Conservation (phyloP, 64 coral and sea anemone genomes). For the Porites lutea region DNA sequence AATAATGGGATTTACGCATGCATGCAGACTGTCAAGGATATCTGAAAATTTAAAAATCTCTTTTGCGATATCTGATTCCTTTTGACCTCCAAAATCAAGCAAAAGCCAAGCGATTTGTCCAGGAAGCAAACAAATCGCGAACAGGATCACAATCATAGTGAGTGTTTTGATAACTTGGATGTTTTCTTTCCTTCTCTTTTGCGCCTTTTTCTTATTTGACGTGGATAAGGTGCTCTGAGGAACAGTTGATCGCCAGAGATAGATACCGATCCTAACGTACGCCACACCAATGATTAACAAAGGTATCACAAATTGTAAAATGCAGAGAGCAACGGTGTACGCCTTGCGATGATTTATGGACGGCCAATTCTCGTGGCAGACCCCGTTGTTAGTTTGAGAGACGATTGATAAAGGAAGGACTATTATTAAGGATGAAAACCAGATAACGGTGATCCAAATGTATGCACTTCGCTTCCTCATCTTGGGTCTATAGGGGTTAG, state of each 20-base stretch:
- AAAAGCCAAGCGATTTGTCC: slow-evolving; percentile 71
- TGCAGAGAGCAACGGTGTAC: slow-evolving; percentile 58
- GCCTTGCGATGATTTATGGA: slow-evolving; percentile 21
- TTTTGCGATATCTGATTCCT: not conserved
- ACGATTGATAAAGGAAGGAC: slow-evolving; percentile 51
- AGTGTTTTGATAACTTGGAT: slow-evolving; percentile 55
- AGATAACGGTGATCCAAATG: slow-evolving; percentile 44
- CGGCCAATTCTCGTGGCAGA: slow-evolving; percentile 53
- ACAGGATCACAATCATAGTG: slow-evolving; percentile 59
- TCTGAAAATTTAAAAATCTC: slow-evolving; percentile 74
- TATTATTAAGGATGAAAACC: slow-evolving; percentile 38
- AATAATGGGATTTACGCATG: slow-evolving; percentile 83
- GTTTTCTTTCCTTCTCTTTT: slow-evolving; percentile 56
- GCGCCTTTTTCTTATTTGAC: not conserved
- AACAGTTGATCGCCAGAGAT: slow-evolving; percentile 13
- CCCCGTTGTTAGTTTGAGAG: not conserved
- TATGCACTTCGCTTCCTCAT: slow-evolving; percentile 6
- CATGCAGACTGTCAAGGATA: slow-evolving; percentile 74
- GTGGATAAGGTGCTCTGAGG: not conserved
- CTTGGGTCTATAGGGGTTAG: slow-evolving; percentile 72
- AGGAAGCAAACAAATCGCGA: slow-evolving; percentile 61
- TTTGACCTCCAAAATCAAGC: slow-evolving; percentile 44
- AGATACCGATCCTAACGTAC: slow-evolving; percentile 52
- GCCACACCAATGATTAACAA: slow-evolving; percentile 53
- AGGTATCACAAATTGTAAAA: slow-evolving; percentile 61